A percentile compares a stretch with the other conserved stretches of the same genome.
These are phyloP conservation scores for Malurus splendens DNA, from an alignment of 2,797 vertebrate genomes.

Conservation along the genomic window DNA sequence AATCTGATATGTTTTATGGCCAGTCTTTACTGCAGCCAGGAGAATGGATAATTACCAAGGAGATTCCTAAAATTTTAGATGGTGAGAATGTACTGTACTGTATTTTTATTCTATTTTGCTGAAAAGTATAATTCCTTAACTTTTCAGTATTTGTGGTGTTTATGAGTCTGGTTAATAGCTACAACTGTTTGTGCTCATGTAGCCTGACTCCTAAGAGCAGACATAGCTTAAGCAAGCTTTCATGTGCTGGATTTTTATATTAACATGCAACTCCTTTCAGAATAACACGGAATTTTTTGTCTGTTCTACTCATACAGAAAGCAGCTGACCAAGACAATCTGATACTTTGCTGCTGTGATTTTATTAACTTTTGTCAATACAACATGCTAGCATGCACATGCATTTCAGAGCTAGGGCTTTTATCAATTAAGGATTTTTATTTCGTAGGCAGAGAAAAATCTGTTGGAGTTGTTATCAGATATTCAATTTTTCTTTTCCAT, in stretches of 20 bases:
- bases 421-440: background rate
- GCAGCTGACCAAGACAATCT: background rate
- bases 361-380: background rate
- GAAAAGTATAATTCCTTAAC: background rate
- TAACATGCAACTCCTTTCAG: background rate
- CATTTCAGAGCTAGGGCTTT: background rate
- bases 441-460: background rate
- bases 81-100: conserved; percentile 67
- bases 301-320: background rate
- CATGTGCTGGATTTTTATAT: background rate
- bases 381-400: background rate
- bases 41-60: conserved; percentile 94
- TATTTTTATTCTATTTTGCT: background rate
- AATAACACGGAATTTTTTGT: background rate
- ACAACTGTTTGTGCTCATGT: background rate
- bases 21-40: conserved; percentile 91
- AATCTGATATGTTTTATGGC: conserved; percentile 94
- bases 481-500: background rate
- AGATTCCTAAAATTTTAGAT: conserved; percentile 83
- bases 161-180: background rate
- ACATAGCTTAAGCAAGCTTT: background rate
- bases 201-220: background rate
- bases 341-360: background rate
- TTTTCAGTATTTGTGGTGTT: background rate
- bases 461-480: background rate